phyloP scores from a whole-genome alignment of 1,140 invertebrate genomes.

The Pachyrhynchus sulphureomaculatus region DNA sequence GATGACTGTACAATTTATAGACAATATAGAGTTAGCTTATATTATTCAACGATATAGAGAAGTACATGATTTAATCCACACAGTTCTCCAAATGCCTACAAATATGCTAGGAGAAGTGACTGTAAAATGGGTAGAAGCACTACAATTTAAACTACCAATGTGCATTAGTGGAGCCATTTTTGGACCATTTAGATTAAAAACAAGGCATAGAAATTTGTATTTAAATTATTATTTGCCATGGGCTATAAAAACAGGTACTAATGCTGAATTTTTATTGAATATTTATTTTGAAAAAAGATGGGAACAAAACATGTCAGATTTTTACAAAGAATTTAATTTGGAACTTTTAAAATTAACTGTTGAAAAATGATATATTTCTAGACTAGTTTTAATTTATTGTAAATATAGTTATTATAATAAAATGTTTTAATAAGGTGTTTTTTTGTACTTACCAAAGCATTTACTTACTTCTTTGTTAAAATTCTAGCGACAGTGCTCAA shows the following conservation, averaged over 20 bases:
- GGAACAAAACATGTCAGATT: constrained; percentile 82
- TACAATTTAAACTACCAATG: constrained; percentile 90
- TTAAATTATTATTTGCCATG: constrained; percentile 80
- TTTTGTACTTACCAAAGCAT: too few relatives aligned
- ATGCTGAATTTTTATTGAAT: constrained; percentile 74
- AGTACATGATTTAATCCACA: constrained; percentile 93
- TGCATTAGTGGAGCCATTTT: constrained; percentile 84
- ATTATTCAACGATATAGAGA: constrained; percentile 97
- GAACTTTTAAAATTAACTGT: constrained; percentile 40
- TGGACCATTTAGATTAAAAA: constrained; percentile 76
- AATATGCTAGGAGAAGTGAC: constrained; percentile 94
- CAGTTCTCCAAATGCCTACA: constrained; percentile 88
- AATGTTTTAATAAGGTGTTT: too few relatives aligned
- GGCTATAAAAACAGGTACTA: constrained; percentile 79
- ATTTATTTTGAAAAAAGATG: constrained; percentile 94
- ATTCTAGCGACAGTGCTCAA: too few relatives aligned
- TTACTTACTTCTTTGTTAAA: too few relatives aligned
- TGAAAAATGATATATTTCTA: too few relatives aligned
- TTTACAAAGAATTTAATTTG: constrained; percentile 77
- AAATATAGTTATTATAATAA: too few relatives aligned
- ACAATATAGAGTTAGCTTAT: constrained; percentile 89
- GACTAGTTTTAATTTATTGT: too few relatives aligned
- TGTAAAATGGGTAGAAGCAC: constrained; percentile 96
- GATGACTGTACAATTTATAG: constrained; percentile 84
- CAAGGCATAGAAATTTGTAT: constrained; percentile 84